These are phyloP conservation scores for Drosophila pseudoananassae DNA, from an alignment of 1,140 invertebrate genomes.

Conservation along the genomic window DNA sequence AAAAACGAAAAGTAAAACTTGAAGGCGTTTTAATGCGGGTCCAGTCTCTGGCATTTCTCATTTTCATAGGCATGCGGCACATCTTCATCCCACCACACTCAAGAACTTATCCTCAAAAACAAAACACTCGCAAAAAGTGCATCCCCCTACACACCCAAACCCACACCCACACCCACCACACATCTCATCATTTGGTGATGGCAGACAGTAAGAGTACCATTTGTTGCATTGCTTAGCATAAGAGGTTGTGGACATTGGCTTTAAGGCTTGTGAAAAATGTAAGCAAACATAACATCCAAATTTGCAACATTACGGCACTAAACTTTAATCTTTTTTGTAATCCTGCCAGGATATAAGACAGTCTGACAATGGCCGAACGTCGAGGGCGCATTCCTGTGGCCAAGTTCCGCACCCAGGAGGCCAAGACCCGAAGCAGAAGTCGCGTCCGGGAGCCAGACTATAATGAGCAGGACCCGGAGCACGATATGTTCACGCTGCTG, in stretches of 20 bases:
- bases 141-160: constrained; percentile 22
- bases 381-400: constrained; percentile 79
- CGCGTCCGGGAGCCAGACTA: constrained; percentile 78
- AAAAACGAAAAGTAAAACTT: constrained; percentile 63
- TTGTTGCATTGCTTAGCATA: constrained; percentile 58
- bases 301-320: not conserved
- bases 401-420: constrained; percentile 77
- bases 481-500: constrained; percentile 79
- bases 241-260: constrained; percentile 58
- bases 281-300: constrained; percentile 35
- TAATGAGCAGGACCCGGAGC: constrained; percentile 80
- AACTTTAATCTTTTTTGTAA: not conserved
- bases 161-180: constrained; percentile 12
- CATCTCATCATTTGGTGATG: constrained; percentile 60
- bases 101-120: not conserved
- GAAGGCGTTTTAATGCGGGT: constrained; percentile 68
- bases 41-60: not conserved
- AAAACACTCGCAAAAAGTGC: not conserved
- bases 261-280: constrained; percentile 57
- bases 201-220: constrained; percentile 32
- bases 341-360: constrained; percentile 11
- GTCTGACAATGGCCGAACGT: constrained; percentile 51
- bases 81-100: constrained; percentile 1
- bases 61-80: constrained; percentile 26
- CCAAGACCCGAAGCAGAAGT: constrained; percentile 78